Conservation (phyloP, 2,888 invertebrate genomes). For the Rotaria socialis region DNA sequence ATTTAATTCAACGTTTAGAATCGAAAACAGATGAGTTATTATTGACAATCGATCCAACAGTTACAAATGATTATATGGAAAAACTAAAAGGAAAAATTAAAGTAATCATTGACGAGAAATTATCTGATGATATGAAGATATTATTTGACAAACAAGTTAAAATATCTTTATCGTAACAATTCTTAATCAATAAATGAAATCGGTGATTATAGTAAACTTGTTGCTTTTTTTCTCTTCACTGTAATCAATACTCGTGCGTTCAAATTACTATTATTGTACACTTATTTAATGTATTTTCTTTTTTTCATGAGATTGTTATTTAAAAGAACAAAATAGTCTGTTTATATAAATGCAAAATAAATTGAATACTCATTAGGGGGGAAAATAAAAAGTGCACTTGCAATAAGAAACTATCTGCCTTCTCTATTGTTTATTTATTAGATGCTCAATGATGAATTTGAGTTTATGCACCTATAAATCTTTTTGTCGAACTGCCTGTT, state of each 20-base stretch:
- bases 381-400: background rate
- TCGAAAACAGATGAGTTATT: background rate
- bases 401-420: background rate
- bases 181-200: background rate
- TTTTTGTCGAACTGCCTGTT: background rate
- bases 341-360: background rate
- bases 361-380: background rate
- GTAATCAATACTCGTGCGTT: background rate
- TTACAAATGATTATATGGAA: slow-evolving; percentile 3
- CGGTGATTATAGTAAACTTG: background rate
- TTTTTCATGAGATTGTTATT: background rate
- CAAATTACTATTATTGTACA: no score
- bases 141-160: slow-evolving; percentile 33
- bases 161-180: background rate
- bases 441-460: background rate
- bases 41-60: background rate
- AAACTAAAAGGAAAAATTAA: slow-evolving; percentile 1
- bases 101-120: background rate
- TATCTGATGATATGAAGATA: slow-evolving; percentile 35
- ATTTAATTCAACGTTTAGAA: background rate
- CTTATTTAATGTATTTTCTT: background rate
- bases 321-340: background rate
- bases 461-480: background rate
- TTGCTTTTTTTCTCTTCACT: background rate
- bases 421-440: background rate